Base-by-base conservation (phyloP, 2,888 invertebrate species). In the Himalopsyche japonica region DNA sequence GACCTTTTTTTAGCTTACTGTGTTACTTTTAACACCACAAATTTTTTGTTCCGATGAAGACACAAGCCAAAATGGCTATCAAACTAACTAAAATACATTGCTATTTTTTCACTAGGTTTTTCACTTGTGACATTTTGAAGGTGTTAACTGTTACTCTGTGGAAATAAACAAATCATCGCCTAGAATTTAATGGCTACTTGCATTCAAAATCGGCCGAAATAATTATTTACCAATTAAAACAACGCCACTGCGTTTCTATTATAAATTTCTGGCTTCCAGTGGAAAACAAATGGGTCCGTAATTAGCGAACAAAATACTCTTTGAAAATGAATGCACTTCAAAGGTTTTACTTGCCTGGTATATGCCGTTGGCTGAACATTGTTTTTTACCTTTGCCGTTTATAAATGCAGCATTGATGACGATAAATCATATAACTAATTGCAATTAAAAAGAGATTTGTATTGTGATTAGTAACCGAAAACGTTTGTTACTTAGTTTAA, bases 291-390 rank as follows among this genome's bases (percentile, higher is more conserved):
- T 43, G 78, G 78, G 57, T 15, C 24, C 78, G 84, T 81, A 84
- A 84, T 80, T 84, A 84, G 80, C 77, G 30, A 81, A 84, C 78
- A 81, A 84, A 84, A 80, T 57, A 49, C 81, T 34, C 12, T 27
- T 64, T 30, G 32, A 20, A 43, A 47, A 76, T 48, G 47, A 10
- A 81, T 80, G 80, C 80, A 80, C 27, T 24, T 80, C 30, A 57
- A 57, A 57, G 57, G 57, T 57, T 20, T 57, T 57, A 57, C 20
- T 57, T 20, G 57, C 57, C 24, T n/a, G 57, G 24, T 57, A 24
- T 57, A 57, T 57, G 8, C 57, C 20, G 4, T 7, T 57, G 24
- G 24, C 20, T 20, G 57, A n/a, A 57, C 20, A 57, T 57, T 57
- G 57, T 57, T 57, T 49, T 57, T 20, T 20, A 20, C 8, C 10